Evolutionary conservation across 2,888 invertebrate genomes (phyloP), one percentile per base, ranked within the genome.

Genomic region (Helicoverpa assulta): DNA sequence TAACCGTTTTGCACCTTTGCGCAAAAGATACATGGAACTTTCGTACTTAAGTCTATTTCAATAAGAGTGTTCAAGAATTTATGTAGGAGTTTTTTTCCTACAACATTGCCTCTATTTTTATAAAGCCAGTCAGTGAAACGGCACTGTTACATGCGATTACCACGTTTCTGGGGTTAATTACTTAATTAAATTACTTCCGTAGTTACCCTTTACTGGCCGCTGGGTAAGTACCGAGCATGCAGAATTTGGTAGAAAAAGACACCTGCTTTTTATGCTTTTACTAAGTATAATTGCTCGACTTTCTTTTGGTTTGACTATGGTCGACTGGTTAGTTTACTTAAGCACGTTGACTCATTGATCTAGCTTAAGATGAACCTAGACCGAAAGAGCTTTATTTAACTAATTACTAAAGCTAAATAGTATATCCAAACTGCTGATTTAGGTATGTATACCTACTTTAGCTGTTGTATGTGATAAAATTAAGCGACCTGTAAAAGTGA

Each of bases 121-220:
- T 85, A 82, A 86, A 80, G 73, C 75, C 73, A 84, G 83, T 76
- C 82, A 61, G 67, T 84, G 82, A 86, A 90, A 92, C 81, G 87
- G 80, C 86, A 77, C 71, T 82, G 73, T 84, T 85, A 88, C 92
- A 92, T 91, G 92, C 92, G 89, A 91, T 89, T 88, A 86, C 76
- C 73, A 81, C 85, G 87, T 90, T 83, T 88, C 89, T 85, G 76
- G 78, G 78, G 86, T 89, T 91, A 91, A 92, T 92, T 91, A 89
- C 90, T 90, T 91, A 90, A 91, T 92, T 89, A 87, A 90, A 90
- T 89, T 83, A 85, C 84, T 87, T 87, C 86, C 88, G 88, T 86
- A 84, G 85, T 81, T 78, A 85, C 83, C 85, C 80, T 78, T 84
- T 84, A 82, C 57, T 73, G 56, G 47, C 78, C 80, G 78, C 81